phyloP scores from a whole-genome alignment of 2,797 vertebrate species.

The Threskiornis aethiopicus region DNA sequence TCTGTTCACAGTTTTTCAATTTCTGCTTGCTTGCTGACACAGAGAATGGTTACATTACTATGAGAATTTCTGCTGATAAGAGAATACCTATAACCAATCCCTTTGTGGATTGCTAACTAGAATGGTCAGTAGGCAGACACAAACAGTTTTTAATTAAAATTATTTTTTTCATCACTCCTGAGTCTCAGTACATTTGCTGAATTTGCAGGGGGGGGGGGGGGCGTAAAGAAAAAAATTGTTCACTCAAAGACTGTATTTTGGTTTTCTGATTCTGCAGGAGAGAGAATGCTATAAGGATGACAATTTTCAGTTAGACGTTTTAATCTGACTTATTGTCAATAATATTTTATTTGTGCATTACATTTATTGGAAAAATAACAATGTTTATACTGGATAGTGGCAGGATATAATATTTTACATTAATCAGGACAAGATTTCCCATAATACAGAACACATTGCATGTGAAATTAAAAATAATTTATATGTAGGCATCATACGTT shows the following conservation, averaged over 20 bases:
- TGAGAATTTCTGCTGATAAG: constrained; percentile 46
- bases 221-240: not conserved
- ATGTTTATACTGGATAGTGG: not conserved
- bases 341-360: not conserved
- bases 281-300: not conserved
- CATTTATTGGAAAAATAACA: not conserved
- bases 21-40: constrained; percentile 10
- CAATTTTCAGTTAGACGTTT: not conserved
- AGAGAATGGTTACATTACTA: not conserved
- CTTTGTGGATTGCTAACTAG: constrained; percentile 34
- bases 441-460: not conserved
- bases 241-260: not conserved
- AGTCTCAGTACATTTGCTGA: constrained; percentile 11
- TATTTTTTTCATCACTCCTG: not conserved
- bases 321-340: not conserved
- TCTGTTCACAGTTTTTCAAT: constrained; percentile 35
- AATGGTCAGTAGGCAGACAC: not conserved
- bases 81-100: not conserved
- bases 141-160: constrained; percentile 30
- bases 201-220: not conserved
- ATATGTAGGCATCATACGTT: not conserved
- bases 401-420: not conserved
- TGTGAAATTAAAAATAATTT: not conserved
- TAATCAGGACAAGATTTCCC: not conserved
- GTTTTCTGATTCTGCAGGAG: not conserved